These are phyloP conservation scores for Haemorhous mexicanus DNA, from an alignment of 2,113 vertebrate genomes.

Conservation along the genomic window DNA sequence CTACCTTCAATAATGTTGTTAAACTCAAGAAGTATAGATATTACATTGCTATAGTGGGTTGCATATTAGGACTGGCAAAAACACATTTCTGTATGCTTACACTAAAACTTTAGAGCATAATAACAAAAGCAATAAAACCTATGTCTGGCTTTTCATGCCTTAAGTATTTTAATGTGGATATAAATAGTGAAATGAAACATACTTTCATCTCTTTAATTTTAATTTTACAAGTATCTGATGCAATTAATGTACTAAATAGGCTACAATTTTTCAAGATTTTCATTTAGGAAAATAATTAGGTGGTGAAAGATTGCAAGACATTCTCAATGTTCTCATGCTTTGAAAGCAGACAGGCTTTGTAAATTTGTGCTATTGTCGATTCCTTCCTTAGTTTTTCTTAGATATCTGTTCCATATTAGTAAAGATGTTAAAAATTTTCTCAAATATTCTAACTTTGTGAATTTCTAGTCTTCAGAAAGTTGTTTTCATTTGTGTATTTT, in stretches of 20 bases:
- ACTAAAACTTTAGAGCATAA: not conserved
- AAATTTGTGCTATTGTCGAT: not conserved
- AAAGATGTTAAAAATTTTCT: not conserved
- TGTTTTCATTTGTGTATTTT: not conserved
- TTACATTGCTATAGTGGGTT: not conserved
- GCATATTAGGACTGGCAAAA: not conserved
- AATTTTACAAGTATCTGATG: not conserved
- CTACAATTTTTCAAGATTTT: not conserved
- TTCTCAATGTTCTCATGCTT: not conserved
- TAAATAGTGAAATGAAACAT: not conserved
- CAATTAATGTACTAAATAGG: not conserved
- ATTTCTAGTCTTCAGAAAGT: not conserved
- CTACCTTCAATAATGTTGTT: slow-evolving; percentile 4
- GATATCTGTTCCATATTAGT: not conserved
- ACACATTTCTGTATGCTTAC: not conserved
- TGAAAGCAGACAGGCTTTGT: not conserved
- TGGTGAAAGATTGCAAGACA: not conserved
- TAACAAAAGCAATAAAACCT: not conserved
- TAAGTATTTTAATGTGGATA: not conserved
- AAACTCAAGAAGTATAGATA: not conserved
- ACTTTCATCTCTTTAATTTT: not conserved
- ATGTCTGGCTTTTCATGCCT: not conserved
- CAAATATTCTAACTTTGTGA: not conserved
- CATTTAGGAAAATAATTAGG: not conserved
- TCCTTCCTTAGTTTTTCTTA: not conserved